Base-by-base conservation (phyloP, 2,888 invertebrate species). In the Platerodrilus igneus region DNA sequence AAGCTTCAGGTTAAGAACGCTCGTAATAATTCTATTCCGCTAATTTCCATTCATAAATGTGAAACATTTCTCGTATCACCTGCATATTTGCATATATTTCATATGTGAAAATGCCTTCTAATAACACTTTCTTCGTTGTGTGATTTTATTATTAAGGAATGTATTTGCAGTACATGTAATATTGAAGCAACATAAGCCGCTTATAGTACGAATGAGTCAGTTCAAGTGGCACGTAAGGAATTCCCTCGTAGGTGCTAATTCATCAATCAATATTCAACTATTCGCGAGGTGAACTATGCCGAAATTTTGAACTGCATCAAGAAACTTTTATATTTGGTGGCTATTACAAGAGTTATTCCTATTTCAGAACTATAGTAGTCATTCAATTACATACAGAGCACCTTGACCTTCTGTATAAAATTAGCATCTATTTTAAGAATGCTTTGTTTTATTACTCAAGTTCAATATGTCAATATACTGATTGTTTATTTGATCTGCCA, bases 1-100 rank as follows among this genome's bases (percentile, higher is more conserved):
- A 18, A 27, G 32, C 20, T 17, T 21, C 15, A 23, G 33, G 18
- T 21, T 34, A 30, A 41, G 32, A n/a, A n/a, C n/a, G n/a, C n/a
- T n/a, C n/a, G n/a, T 33, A 51, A 48, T 42, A 49, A 42, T 48
- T 46, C 38, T 33, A 35, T 39, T 47, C 37, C 29, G 45, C 44
- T 33, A 41, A 46, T n/a, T n/a, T 40, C 46, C 54, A 54, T 54
- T 54, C 52, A 54, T 53, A 51, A 54, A 47, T 37, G 41, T 38
- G 34, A 30, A 37, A 43, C 41, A 47, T 49, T 51, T 50, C 47
- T 49, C 46, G 50, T n/a, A n/a, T n/a, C 50, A 50, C 50, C 46
- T 43, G 48, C 51, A 44, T 33, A 45, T 51, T 53, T 48, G 36
- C 50, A 46, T 51, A 43, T 34, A 37, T 41, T 42, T 37, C 33